A percentile compares a stretch with the other conserved stretches of the same genome.
phyloP scores from a whole-genome alignment of 2,797 vertebrate genomes.

The Chloroceryle amazona region DNA sequence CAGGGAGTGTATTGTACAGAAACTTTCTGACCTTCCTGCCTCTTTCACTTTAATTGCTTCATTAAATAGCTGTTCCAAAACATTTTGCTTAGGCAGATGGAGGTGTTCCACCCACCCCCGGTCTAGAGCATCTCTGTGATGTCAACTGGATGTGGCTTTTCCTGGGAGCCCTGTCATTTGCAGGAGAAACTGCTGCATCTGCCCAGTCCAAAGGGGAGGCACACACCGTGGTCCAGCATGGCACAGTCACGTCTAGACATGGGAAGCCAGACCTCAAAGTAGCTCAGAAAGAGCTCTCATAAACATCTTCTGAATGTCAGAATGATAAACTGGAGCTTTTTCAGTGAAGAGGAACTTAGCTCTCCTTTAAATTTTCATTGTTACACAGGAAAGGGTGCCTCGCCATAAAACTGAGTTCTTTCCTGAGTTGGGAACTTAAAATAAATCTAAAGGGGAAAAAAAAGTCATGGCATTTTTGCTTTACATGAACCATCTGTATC shows the following conservation, averaged over 20 bases:
- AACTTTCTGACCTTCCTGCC: constrained; percentile 4
- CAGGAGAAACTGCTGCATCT: not conserved
- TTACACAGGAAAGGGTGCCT: not conserved
- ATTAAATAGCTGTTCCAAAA: not conserved
- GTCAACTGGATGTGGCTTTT: not conserved
- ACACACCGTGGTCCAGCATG: fast-evolving
- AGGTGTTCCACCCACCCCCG: not conserved
- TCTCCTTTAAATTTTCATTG: not conserved
- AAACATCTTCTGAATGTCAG: not conserved
- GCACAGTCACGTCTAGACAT: not conserved
- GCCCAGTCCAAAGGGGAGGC: not conserved
- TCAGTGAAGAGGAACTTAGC: not conserved
- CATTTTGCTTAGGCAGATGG: not conserved
- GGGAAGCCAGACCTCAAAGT: not conserved
- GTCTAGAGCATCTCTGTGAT: not conserved
- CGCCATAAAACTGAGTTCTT: not conserved
- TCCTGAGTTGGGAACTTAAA: not conserved
- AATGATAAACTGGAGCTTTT: not conserved
- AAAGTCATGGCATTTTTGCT: not conserved
- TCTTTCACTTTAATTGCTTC: not conserved
- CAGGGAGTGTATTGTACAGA: not conserved
- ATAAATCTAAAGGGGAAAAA: not conserved
- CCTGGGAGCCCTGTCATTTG: not conserved
- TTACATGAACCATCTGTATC: not conserved
- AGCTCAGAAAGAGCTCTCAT: not conserved